Evolutionary conservation across 2,113 vertebrate genomes (phyloP), one percentile per base, ranked within the genome.

Genomic region (Butorides virescens): DNA sequence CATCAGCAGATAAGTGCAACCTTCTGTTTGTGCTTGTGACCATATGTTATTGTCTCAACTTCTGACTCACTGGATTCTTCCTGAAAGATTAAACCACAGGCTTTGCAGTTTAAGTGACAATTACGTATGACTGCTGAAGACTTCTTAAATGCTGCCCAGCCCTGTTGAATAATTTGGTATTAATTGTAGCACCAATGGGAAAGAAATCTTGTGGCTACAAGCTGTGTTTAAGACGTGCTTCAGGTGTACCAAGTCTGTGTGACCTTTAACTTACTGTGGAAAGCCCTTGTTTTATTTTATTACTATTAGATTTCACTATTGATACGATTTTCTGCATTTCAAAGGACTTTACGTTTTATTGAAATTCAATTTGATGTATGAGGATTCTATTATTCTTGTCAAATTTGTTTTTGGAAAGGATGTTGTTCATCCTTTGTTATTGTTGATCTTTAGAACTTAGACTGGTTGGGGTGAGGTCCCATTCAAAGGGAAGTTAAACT

Each of bases 11-110:
- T 94, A 95, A 95, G 88, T 29, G 56, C 63, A 74, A 1, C 92
- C 68, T 84, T 84, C 82, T 71, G 82, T 81, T 75, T 63, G 92
- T 84, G 79, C 82, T 19, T 30, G 47, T 82, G 87, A 7, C 36
- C 15, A 0, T 53, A 27, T 88, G 90, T 46, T 92, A 59, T 44
- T 77, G 75, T 90, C 72, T 95, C 90, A 62, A 10, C 78, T 90
- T 77, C 11, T 95, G 92, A 93, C 83, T 95, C 92, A 85, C 1
- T 80, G 75, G 73, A 39, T 91, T 80, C 93, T 96, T 96, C 90
- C 93, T 86, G 86, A 25, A 91, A 89, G 70, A 30, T 65, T 58
- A 84, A 92, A 67, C 95, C 83, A 70, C 76, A 81, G 68, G 22
- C 52, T 49, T 85, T 90, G 53, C 91, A 65, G 91, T 91, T 95